These are phyloP conservation scores for Salticus scenicus DNA, from an alignment of 2,888 invertebrate genomes.

Conservation along the genomic window DNA sequence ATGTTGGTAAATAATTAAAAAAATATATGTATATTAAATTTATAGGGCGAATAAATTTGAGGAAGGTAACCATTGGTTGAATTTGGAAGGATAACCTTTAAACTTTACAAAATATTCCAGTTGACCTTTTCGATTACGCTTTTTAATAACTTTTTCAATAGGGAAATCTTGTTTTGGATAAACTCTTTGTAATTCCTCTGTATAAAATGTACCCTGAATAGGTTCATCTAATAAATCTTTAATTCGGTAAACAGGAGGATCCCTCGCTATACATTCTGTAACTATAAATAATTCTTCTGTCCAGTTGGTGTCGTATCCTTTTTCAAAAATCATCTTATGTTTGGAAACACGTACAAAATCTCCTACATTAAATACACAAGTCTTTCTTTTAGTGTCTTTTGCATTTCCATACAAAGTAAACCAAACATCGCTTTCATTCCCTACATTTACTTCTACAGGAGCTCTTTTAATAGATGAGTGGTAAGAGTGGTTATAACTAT, in stretches of 20 bases:
- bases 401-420: constrained; percentile 2
- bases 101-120: constrained; percentile 34
- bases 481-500: constrained; percentile 72
- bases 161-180: neutral
- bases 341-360: constrained; percentile 29
- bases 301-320: constrained; percentile 39
- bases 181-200: constrained; percentile 34
- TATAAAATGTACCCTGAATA: constrained; percentile 24
- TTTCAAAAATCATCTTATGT: constrained; percentile 8
- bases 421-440: constrained; percentile 7
- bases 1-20: no score
- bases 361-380: neutral
- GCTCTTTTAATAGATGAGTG: constrained; percentile 18
- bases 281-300: constrained; percentile 31
- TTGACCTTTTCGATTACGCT: constrained; percentile 6
- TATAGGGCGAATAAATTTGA: constrained; percentile 18
- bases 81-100: constrained; percentile 20
- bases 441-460: constrained; percentile 14
- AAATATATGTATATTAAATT: no score
- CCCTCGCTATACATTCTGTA: constrained; percentile 6
- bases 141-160: constrained; percentile 31
- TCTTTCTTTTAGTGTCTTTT: neutral
- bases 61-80: constrained; percentile 21
- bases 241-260: neutral
- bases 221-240: constrained; percentile 13